Base-by-base conservation (phyloP, 2,888 invertebrate genomes). In the Gerris lacustris region DNA sequence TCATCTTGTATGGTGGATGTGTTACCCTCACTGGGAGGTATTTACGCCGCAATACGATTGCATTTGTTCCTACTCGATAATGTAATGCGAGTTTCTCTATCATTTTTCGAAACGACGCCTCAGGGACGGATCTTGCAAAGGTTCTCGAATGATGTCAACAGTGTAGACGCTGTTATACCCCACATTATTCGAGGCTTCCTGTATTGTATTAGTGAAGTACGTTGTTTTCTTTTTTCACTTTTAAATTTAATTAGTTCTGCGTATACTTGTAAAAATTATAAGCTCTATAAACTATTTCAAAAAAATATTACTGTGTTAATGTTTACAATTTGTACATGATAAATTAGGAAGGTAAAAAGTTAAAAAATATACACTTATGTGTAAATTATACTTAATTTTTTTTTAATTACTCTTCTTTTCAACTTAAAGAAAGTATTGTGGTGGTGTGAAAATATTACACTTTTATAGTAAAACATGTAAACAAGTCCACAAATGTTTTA, bases 1-100 rank as follows among this genome's bases (percentile, higher is more conserved):
- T 31, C 31, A 31, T 9, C 55, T 55, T 84, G 86, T 83, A 83
- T 86, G 79, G 82, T 85, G 81, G 88, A 88, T 82, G 82, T 89
- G 82, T 82, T 84, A 79, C 87, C 88, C 74, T 86, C 84, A 79
- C 81, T 89, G 82, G 89, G 87, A 77, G 83, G 84, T 78, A 83
- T 87, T 85, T 82, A 83, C 76, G 91, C 90, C 76, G 88, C 91
- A 74, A 80, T 81, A 76, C 78, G 79, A 74, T 80, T 83, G 78
- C 82, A 83, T 78, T 76, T 78, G 73, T 75, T 79, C 77, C 80
- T 82, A 79, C 79, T 82, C 76, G 75, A 77, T 71, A 80, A 81
- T 74, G 79, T 82, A 77, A 78, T 83, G 77, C 80, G 80, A 76
- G 81, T 82, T 73, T 82, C 83, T 18, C 79, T 83, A 79, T 78